Percentiles rank a stretch among this genome's conserved stretches.
Evolutionary conservation across 2,113 vertebrate species (phyloP).

Genomic region (Chamaetylas fuelleborni): DNA sequence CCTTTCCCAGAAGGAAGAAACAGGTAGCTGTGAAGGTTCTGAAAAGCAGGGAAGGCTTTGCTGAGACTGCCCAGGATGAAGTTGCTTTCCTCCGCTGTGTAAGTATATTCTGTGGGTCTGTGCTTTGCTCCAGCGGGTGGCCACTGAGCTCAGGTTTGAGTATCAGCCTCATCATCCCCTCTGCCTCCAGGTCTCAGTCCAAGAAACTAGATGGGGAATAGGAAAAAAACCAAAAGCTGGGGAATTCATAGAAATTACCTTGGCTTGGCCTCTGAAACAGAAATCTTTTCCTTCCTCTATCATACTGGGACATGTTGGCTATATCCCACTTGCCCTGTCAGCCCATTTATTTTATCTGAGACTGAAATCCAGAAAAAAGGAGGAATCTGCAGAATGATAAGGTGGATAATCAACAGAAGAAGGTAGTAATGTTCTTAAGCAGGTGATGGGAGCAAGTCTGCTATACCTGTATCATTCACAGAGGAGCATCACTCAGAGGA

Average conservation of each 20-base stretch:
- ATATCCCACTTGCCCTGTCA: not conserved
- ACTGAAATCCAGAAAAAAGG: not conserved
- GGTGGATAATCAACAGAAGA: not conserved
- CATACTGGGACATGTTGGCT: not conserved
- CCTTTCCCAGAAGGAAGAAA: slow-evolving; percentile 63
- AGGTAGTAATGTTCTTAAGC: not conserved
- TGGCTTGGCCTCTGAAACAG: not conserved
- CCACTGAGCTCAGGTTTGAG: not conserved
- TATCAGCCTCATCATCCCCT: not conserved
- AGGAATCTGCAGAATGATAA: not conserved
- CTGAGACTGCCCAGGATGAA: slow-evolving; percentile 81
- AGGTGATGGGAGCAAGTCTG: not conserved
- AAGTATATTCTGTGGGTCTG: slow-evolving; percentile 1
- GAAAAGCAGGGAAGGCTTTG: slow-evolving; percentile 79
- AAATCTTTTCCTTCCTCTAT: not conserved
- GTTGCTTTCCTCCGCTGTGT: slow-evolving; percentile 79
- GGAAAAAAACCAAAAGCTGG: accelerated
- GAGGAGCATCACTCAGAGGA: not conserved
- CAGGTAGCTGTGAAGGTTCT: slow-evolving; percentile 84
- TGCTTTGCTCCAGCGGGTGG: not conserved
- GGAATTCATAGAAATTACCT: not conserved
- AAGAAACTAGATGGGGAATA: not conserved
- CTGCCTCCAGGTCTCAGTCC: not conserved
- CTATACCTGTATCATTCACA: not conserved
- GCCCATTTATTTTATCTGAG: not conserved